These are phyloP conservation scores for Microcebus lehilahytsara DNA, from an alignment of 2,113 vertebrate species.

Conservation along the genomic window DNA sequence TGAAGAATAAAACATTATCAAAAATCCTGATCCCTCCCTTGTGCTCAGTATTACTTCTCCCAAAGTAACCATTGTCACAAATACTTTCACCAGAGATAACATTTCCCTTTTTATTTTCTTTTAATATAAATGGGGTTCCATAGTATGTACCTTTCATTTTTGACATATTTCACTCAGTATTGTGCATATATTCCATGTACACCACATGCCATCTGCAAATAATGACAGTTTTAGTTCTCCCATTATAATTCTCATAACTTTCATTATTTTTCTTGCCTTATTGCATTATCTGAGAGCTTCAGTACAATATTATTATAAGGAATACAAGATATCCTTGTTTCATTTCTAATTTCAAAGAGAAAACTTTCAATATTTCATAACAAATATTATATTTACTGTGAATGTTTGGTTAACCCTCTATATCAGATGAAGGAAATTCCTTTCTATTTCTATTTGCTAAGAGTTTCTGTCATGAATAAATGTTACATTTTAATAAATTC, in stretches of 20 bases:
- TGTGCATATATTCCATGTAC: neutral
- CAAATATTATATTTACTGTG: neutral
- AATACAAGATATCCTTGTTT: neutral
- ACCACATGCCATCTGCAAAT: neutral
- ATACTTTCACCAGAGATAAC: neutral
- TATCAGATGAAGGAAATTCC: neutral
- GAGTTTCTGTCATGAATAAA: neutral
- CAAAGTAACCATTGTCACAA: neutral
- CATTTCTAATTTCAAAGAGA: neutral
- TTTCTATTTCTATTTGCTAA: neutral
- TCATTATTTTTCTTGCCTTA: constrained; percentile 17
- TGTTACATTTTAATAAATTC: neutral
- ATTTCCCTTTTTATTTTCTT: neutral
- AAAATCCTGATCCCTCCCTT: neutral
- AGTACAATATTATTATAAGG: no score
- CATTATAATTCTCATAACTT: neutral
- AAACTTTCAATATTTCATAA: neutral
- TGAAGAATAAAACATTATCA: neutral
- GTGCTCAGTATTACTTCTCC: neutral
- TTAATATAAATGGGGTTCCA: neutral
- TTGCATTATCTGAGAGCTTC: neutral
- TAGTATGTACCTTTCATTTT: neutral
- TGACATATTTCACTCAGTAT: neutral
- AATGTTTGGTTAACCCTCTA: neutral
- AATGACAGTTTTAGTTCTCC: neutral